Evolutionary conservation across 2,113 vertebrate species (phyloP).

Genomic region (Serilophus lunatus): DNA sequence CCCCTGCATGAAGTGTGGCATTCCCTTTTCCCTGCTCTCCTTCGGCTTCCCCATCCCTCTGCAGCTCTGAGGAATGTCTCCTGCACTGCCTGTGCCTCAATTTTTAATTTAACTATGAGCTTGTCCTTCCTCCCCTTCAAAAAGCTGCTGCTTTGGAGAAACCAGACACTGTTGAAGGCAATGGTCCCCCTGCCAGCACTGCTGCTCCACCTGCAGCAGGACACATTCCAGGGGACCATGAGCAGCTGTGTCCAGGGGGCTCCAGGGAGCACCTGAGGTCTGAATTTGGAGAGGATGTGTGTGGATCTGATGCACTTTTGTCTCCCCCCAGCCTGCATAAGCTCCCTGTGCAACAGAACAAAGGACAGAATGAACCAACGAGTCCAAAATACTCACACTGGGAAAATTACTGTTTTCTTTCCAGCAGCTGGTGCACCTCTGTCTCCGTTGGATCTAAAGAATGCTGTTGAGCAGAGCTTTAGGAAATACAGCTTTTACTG

Average conservation of each 20-base stretch:
- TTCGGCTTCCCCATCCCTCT: background rate
- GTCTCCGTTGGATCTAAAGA: background rate
- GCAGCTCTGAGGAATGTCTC: background rate
- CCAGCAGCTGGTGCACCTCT: background rate
- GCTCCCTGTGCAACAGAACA: background rate
- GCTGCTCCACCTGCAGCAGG: conserved; percentile 7
- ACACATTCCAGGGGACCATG: background rate
- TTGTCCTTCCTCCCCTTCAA: background rate
- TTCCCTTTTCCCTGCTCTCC: background rate
- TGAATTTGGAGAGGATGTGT: conserved; percentile 27
- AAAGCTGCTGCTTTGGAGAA: background rate
- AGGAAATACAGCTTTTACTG: background rate
- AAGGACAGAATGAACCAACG: background rate
- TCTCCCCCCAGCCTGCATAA: background rate
- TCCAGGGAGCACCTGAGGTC: background rate
- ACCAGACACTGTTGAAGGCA: background rate
- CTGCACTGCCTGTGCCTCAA: background rate
- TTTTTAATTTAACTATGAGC: background rate
- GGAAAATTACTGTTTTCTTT: conserved; percentile 17
- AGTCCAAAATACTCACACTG: background rate
- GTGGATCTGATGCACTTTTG: background rate
- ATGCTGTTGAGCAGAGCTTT: background rate
- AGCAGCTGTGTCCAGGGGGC: background rate
- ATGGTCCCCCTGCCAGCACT: background rate
- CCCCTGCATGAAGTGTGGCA: background rate